phyloP scores from a whole-genome alignment of 2,888 invertebrate species.

The Ctenicera cuprea region DNA sequence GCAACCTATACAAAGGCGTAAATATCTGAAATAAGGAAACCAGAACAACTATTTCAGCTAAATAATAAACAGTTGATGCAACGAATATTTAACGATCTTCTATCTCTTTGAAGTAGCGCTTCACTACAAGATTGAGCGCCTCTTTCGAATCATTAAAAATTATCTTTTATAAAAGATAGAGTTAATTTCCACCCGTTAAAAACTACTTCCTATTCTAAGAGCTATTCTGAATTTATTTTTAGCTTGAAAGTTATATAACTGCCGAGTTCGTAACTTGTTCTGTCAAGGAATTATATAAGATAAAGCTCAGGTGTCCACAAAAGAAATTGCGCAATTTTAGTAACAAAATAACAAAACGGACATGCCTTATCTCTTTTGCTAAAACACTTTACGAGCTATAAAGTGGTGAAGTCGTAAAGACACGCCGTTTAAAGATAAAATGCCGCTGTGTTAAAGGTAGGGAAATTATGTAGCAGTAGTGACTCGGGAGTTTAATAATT shows the following conservation, averaged over 20 bases:
- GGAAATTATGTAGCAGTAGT: slow-evolving; percentile 24
- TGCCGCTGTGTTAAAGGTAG: slow-evolving; percentile 25
- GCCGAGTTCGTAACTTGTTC: neutral
- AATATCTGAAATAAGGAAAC: neutral
- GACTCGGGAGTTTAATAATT: slow-evolving; percentile 23
- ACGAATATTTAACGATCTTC: neutral
- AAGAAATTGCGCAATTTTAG: slow-evolving; percentile 18
- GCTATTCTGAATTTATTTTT: too few species aligned
- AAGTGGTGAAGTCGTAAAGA: slow-evolving; percentile 38
- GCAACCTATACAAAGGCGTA: neutral
- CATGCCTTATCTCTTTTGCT: slow-evolving; percentile 41
- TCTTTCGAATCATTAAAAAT: slow-evolving; percentile 4
- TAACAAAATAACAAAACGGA: slow-evolving; percentile 11
- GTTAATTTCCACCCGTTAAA: too few species aligned
- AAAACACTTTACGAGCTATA: slow-evolving; percentile 46
- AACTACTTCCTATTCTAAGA: too few species aligned
- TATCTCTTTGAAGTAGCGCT: slow-evolving; percentile 1
- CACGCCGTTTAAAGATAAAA: slow-evolving; percentile 36
- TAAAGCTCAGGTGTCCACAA: slow-evolving; percentile 6
- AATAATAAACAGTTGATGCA: neutral
- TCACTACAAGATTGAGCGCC: neutral
- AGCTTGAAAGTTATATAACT: too few species aligned
- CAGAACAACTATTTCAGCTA: neutral
- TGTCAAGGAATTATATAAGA: neutral
- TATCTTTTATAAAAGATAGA: neutral